Conservation (phyloP, 2,113 vertebrate species). For the Gymnorhina tibicen region DNA sequence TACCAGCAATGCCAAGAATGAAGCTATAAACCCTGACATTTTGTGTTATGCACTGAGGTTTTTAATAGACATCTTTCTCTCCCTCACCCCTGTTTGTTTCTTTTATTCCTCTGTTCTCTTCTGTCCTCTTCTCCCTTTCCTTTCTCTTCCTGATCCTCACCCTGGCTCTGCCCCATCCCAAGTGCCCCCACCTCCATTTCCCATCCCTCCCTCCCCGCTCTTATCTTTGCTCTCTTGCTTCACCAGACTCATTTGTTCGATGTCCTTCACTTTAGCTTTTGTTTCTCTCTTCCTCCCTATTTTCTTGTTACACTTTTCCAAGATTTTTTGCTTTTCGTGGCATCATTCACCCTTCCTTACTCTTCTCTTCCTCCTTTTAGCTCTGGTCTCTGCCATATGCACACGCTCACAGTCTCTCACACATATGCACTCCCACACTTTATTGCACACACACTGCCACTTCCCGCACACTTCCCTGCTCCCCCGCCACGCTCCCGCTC, state of each 20-base stretch:
- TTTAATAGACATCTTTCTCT: conserved; percentile 75
- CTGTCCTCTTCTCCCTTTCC: not conserved
- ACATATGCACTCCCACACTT: not conserved
- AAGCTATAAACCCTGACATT: conserved; percentile 81
- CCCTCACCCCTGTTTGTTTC: conserved; percentile 65
- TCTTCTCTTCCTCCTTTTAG: not conserved
- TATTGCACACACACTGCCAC: not conserved
- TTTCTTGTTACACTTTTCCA: conserved; percentile 7
- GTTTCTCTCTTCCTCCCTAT: not conserved
- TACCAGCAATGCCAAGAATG: conserved; percentile 78
- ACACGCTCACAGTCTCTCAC: not conserved
- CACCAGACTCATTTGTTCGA: not conserved
- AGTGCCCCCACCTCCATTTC: not conserved
- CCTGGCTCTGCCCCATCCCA: not conserved
- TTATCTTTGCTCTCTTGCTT: not conserved
- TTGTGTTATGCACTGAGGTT: conserved; percentile 80
- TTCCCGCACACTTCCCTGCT: conserved; percentile 6
- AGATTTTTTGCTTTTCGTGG: not conserved
- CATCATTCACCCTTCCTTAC: not conserved
- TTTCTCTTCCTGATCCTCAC: not conserved
- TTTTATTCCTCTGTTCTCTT: not conserved
- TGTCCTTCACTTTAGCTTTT: conserved; percentile 1
- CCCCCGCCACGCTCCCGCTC: not conserved
- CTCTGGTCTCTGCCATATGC: not conserved
- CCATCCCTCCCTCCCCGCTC: not conserved